Percentiles rank a stretch among this genome's conserved stretches.
Conservation (phyloP, 2,797 vertebrate species). For the Gastrophryne carolinensis region DNA sequence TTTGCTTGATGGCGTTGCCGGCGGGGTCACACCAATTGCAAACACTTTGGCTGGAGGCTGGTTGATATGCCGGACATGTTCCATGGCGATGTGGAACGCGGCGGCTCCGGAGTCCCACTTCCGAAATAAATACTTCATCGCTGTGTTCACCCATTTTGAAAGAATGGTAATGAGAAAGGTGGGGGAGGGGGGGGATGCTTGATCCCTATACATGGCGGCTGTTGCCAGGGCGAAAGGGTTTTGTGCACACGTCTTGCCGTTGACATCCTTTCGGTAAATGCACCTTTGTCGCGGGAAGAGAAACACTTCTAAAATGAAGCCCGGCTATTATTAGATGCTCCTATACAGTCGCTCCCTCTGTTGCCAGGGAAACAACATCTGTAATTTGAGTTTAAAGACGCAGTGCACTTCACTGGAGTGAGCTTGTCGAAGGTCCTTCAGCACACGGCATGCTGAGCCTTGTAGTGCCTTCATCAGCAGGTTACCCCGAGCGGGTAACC, state of each 20-base stretch:
- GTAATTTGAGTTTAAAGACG: slow-evolving; percentile 77
- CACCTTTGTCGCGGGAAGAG: slow-evolving; percentile 22
- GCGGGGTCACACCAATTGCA: neutral
- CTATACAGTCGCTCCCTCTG: slow-evolving; percentile 84
- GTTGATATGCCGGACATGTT: slow-evolving; percentile 1
- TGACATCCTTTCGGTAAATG: neutral
- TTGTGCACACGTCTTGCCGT: neutral
- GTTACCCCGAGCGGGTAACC: neutral
- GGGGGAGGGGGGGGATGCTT: neutral
- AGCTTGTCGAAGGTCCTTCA: neutral
- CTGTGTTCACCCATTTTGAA: neutral
- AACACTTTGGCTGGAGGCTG: neutral
- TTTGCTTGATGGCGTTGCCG: neutral
- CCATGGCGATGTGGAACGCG: neutral
- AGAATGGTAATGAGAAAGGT: neutral
- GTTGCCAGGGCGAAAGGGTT: neutral
- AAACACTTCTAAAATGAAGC: slow-evolving; percentile 73
- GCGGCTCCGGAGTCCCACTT: neutral
- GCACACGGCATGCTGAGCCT: neutral
- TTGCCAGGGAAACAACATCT: slow-evolving; percentile 89
- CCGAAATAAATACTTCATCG: neutral
- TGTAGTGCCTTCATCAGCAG: neutral
- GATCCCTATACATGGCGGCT: neutral
- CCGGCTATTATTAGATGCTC: slow-evolving; percentile 91
- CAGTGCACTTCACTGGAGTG: slow-evolving; percentile 56